phyloP scores from a whole-genome alignment of 1,140 invertebrate species.

The Trichonephila inaurata region DNA sequence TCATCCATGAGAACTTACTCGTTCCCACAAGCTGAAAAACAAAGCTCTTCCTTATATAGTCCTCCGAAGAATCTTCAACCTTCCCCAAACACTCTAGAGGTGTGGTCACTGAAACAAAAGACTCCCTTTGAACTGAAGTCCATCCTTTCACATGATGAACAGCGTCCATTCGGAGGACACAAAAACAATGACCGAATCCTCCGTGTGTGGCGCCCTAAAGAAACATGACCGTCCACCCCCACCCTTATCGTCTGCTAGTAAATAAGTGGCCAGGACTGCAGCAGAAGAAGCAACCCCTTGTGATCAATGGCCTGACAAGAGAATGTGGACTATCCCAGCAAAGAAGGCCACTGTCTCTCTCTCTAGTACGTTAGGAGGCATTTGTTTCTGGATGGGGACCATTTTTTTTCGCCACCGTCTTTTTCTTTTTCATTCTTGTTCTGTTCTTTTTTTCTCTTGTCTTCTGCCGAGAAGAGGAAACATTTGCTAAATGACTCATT shows the following conservation, averaged over 20 bases:
- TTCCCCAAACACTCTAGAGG: not conserved
- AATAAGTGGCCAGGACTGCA: conserved; percentile 44
- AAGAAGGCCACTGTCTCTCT: not conserved
- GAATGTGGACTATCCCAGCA: conserved; percentile 23
- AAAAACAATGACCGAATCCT: conserved; percentile 48
- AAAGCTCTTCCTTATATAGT: not conserved
- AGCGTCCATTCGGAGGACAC: conserved; percentile 8
- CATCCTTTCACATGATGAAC: conserved; percentile 46
- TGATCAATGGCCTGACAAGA: conserved; percentile 48
- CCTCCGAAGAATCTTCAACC: not conserved
- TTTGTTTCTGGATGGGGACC: conserved; percentile 39
- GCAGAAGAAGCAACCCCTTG: not conserved
- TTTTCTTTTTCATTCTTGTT: not conserved
- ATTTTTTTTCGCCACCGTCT: not conserved
- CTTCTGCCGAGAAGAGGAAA: conserved; percentile 9
- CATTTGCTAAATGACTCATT: conserved; percentile 68
- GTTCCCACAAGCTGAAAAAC: not conserved
- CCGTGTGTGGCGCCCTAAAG: conserved; percentile 12
- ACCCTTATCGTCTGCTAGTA: conserved; percentile 23
- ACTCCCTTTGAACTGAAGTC: not conserved
- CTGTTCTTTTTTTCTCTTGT: not conserved
- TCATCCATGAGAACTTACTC: no score
- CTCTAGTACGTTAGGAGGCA: conserved; percentile 21
- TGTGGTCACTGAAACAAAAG: conserved; percentile 35
- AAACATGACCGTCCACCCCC: not conserved